Conservation (phyloP, 2,888 invertebrate genomes). For the Macroteleia sp. region DNA sequence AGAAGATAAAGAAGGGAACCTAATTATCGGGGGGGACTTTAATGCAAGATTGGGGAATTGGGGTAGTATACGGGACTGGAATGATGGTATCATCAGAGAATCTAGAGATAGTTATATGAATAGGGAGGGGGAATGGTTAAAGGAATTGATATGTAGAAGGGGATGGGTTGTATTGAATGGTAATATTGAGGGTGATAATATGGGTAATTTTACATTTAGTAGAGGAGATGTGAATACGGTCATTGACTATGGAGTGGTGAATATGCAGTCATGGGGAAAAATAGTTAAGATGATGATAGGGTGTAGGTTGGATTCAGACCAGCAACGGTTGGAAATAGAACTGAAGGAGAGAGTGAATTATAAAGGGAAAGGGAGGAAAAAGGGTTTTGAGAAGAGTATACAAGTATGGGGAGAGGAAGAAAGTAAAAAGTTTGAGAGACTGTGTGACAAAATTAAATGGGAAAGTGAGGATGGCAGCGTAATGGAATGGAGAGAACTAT, state of each 20-base stretch:
- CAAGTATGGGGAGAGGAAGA: not conserved
- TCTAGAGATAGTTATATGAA: not conserved
- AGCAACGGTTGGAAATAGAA: not conserved
- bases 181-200: not conserved
- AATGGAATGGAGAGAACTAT: not conserved
- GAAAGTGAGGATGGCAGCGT: not conserved
- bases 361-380: not conserved
- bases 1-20: not conserved
- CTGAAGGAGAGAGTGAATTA: not conserved
- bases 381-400: not conserved
- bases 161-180: slow-evolving; percentile 13
- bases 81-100: not conserved
- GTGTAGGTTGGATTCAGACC: not conserved
- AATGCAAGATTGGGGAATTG: not conserved
- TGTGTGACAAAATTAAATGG: no score
- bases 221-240: not conserved
- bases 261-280: not conserved
- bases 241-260: slow-evolving; percentile 1
- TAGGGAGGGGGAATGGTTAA: not conserved
- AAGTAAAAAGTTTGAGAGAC: no score
- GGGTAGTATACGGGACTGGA: not conserved
- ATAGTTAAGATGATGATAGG: not conserved
- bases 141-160: not conserved
- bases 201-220: not conserved
- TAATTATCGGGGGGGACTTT: slow-evolving; percentile 33